Evolutionary conservation across 2,888 invertebrate genomes (phyloP).

Genomic region (Napeogenes inachia): DNA sequence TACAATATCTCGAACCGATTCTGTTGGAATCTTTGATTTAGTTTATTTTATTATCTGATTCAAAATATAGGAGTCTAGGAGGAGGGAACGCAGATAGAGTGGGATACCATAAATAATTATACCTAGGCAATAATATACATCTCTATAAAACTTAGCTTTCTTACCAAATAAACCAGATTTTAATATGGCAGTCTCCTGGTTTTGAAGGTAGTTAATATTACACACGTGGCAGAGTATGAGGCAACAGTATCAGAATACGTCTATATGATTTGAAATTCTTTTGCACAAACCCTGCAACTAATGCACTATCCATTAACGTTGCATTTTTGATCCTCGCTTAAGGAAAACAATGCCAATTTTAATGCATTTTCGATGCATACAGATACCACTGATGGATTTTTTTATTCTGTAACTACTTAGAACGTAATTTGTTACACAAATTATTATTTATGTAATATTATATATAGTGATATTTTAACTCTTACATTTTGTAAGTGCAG

Average conservation of each 20-base stretch:
- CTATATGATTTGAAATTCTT: constrained; percentile 54
- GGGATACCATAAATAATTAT: too few relatives aligned
- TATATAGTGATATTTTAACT: neutral
- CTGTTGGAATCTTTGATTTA: too few relatives aligned
- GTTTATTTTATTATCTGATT: too few relatives aligned
- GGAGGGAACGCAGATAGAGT: too few relatives aligned
- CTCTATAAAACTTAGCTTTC: too few relatives aligned
- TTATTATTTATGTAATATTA: constrained; percentile 6
- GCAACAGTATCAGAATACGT: constrained; percentile 50
- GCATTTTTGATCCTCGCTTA: constrained; percentile 64
- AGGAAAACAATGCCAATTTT: constrained; percentile 77
- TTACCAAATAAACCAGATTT: too few relatives aligned
- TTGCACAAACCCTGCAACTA: constrained; percentile 70
- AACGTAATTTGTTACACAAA: neutral
- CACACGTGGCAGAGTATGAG: constrained; percentile 57
- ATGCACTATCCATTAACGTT: constrained; percentile 64
- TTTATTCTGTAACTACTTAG: too few relatives aligned
- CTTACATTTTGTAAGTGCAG: constrained; percentile 8
- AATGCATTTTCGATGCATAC: constrained; percentile 33
- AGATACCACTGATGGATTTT: too few relatives aligned
- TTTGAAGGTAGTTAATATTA: neutral
- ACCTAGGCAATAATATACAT: too few relatives aligned
- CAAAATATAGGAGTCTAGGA: too few relatives aligned
- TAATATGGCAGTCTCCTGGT: too few relatives aligned
- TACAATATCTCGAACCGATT: too few relatives aligned